These are phyloP conservation scores for Esox niger DNA, from an alignment of 2,113 vertebrate genomes.

Conservation along the genomic window DNA sequence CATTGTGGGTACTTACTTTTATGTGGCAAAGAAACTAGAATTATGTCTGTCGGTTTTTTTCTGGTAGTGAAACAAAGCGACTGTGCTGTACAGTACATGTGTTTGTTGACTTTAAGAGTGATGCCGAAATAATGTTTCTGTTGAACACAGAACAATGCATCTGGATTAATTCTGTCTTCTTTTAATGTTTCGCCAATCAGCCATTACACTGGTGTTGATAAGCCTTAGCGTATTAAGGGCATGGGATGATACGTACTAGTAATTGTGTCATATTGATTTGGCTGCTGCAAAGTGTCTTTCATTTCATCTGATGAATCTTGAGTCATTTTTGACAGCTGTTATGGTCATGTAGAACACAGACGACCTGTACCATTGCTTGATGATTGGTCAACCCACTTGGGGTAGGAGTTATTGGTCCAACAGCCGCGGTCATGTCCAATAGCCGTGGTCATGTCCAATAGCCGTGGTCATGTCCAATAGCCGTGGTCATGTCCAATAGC, in stretches of 20 bases:
- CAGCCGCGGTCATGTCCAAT: neutral
- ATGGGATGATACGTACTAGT: neutral
- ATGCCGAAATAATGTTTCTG: neutral
- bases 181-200: neutral
- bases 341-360: neutral
- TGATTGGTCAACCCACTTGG: neutral
- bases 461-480: neutral
- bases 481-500: no score
- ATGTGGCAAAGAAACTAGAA: neutral
- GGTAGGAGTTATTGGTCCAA: neutral
- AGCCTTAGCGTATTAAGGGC: neutral
- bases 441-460: neutral
- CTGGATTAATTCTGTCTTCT: neutral
- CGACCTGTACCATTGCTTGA: neutral
- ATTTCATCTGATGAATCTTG: neutral
- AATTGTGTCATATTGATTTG: neutral
- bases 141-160: neutral
- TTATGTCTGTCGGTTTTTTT: neutral
- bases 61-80: neutral
- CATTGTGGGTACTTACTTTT: neutral
- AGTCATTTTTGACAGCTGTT: neutral
- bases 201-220: neutral
- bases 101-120: neutral
- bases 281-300: neutral
- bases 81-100: neutral